These are phyloP conservation scores for Habropoda laboriosa DNA, from an alignment of 1,140 invertebrate species.

Conservation along the genomic window DNA sequence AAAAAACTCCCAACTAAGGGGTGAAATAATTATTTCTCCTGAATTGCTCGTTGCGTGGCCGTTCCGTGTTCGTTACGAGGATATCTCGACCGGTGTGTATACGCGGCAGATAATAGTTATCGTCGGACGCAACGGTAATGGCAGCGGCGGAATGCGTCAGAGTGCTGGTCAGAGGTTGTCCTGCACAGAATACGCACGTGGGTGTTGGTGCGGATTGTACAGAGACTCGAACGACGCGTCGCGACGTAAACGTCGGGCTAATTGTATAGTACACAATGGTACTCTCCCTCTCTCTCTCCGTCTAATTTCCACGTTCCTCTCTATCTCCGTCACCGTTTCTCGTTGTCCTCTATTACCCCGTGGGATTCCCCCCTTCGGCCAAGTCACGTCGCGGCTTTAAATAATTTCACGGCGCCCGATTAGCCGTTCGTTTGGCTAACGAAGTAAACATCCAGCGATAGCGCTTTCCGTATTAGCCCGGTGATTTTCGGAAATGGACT, in stretches of 20 bases:
- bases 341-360: background rate
- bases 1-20: too few relatives aligned
- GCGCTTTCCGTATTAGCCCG: background rate
- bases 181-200: background rate
- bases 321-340: background rate
- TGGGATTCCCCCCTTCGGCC: too few relatives aligned
- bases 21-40: too few relatives aligned
- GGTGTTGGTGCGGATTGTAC: slow-evolving; percentile 19
- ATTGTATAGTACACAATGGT: slow-evolving; percentile 36
- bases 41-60: too few relatives aligned
- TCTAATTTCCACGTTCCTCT: background rate
- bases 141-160: background rate
- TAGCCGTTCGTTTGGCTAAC: background rate
- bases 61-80: too few relatives aligned
- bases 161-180: background rate
- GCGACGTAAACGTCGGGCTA: slow-evolving; percentile 27
- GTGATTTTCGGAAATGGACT: background rate
- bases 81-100: too few relatives aligned
- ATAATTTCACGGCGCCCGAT: background rate
- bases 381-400: slow-evolving; percentile 13
- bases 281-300: background rate
- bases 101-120: slow-evolving; percentile 19
- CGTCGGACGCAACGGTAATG: background rate
- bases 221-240: slow-evolving; percentile 22
- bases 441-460: background rate